Evolutionary conservation across 2,113 vertebrate species (phyloP).

Genomic region (Cercocebus atys): DNA sequence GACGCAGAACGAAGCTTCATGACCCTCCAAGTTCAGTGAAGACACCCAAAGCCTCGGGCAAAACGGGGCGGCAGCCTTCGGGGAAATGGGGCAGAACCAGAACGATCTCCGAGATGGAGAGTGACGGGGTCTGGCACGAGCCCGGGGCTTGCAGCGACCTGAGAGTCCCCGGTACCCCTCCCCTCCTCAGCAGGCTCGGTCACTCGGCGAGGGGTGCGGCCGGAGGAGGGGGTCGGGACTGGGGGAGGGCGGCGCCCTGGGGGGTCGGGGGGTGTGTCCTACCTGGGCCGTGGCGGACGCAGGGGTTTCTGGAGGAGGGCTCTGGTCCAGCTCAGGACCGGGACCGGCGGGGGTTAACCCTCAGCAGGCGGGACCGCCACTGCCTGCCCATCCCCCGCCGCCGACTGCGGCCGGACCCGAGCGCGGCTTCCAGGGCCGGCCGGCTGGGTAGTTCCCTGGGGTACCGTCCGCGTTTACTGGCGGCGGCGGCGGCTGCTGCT

Average conservation of each 20-base stretch:
- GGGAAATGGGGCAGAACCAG: background rate
- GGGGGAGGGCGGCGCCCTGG: background rate
- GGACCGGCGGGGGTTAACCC: slow-evolving; percentile 5
- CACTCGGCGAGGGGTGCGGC: background rate
- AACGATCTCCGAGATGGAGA: background rate
- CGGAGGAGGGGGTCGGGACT: background rate
- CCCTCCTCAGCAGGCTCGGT: background rate
- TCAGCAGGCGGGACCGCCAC: slow-evolving; percentile 59
- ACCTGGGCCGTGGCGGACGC: slow-evolving; percentile 74
- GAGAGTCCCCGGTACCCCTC: background rate
- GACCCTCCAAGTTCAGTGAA: slow-evolving; percentile 54
- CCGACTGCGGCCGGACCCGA: slow-evolving; percentile 70
- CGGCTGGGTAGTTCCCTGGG: background rate
- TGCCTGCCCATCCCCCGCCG: slow-evolving; percentile 78
- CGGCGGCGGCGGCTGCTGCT: slow-evolving; percentile 57
- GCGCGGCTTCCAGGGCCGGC: slow-evolving; percentile 45
- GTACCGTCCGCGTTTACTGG: slow-evolving; percentile 63
- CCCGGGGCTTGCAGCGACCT: slow-evolving; percentile 1
- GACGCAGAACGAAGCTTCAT: background rate
- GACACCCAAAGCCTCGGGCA: slow-evolving; percentile 18
- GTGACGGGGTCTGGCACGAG: background rate
- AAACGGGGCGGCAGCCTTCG: background rate
- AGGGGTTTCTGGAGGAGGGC: slow-evolving; percentile 7
- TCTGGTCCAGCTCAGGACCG: slow-evolving; percentile 40
- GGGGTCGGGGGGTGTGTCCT: slow-evolving; percentile 67